These are phyloP conservation scores for Epinotia bilunana DNA, from an alignment of 2,888 invertebrate species.

Conservation along the genomic window DNA sequence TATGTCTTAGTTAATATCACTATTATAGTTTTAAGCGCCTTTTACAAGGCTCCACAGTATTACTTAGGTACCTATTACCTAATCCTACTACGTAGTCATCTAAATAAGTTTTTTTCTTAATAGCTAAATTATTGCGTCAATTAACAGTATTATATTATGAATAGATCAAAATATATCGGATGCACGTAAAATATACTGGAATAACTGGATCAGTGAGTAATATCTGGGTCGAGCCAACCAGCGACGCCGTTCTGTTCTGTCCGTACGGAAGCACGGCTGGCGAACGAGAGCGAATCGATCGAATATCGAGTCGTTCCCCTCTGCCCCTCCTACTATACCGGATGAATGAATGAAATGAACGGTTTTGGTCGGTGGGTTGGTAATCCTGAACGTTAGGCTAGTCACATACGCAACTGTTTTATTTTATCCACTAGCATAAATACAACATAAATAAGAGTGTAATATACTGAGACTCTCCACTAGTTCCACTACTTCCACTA, in stretches of 20 bases:
- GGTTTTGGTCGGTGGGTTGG: neutral
- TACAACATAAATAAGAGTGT: too few relatives aligned
- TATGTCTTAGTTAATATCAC: constrained; percentile 30
- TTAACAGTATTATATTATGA: constrained; percentile 20
- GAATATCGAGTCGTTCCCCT: neutral
- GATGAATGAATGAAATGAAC: constrained; percentile 32
- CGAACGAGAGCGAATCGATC: constrained; percentile 56
- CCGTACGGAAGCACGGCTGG: constrained; percentile 60
- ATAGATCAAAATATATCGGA: constrained; percentile 29
- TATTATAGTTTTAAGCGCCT: constrained; percentile 26
- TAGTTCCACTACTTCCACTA: too few relatives aligned
- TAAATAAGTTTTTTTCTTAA: constrained; percentile 22
- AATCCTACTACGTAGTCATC: constrained; percentile 25
- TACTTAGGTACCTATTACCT: constrained; percentile 32
- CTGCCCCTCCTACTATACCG: neutral
- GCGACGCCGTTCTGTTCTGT: constrained; percentile 56
- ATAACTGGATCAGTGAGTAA: constrained; percentile 9
- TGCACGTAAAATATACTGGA: constrained; percentile 39
- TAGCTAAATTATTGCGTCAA: constrained; percentile 17
- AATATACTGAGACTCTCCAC: too few relatives aligned
- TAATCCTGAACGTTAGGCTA: neutral
- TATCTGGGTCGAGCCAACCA: constrained; percentile 47
- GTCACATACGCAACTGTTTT: too few relatives aligned
- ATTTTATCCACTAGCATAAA: too few relatives aligned
- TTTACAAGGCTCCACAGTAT: constrained; percentile 26